These are phyloP conservation scores for Myocastor coypus DNA, from an alignment of 2,113 vertebrate species.

Conservation along the genomic window DNA sequence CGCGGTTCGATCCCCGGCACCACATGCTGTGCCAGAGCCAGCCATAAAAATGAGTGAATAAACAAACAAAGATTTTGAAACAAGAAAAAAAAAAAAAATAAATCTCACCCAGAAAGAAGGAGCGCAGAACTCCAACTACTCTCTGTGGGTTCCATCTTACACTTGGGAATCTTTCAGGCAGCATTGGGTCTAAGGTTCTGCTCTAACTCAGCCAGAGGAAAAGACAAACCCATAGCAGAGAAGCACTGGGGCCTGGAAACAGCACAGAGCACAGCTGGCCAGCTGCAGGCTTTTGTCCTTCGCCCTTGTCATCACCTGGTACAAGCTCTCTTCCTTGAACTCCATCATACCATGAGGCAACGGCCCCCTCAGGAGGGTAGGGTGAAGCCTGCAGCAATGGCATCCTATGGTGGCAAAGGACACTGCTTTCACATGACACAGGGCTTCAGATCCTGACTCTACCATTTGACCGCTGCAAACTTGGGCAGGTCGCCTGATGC, in stretches of 20 bases:
- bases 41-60: too few species aligned
- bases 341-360: neutral
- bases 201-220: neutral
- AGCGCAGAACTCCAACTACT: neutral
- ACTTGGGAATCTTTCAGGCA: neutral
- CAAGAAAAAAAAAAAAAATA: too few species aligned
- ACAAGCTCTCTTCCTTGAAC: neutral
- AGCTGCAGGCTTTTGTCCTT: neutral
- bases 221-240: neutral
- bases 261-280: neutral
- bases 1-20: too few species aligned
- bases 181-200: neutral
- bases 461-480: neutral
- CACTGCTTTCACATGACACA: neutral
- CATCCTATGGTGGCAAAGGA: neutral
- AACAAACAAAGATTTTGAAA: too few species aligned
- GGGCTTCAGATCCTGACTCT: neutral
- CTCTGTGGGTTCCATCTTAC: neutral
- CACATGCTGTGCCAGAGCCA: too few species aligned
- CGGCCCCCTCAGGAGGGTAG: neutral
- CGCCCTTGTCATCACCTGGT: neutral
- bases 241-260: neutral
- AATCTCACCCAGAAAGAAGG: neutral
- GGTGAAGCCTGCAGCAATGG: neutral
- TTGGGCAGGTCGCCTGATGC: neutral